A percentile compares a stretch with the other conserved stretches of the same genome.
Conservation (phyloP, 2,113 vertebrate genomes). For the Ciconia maguari region DNA sequence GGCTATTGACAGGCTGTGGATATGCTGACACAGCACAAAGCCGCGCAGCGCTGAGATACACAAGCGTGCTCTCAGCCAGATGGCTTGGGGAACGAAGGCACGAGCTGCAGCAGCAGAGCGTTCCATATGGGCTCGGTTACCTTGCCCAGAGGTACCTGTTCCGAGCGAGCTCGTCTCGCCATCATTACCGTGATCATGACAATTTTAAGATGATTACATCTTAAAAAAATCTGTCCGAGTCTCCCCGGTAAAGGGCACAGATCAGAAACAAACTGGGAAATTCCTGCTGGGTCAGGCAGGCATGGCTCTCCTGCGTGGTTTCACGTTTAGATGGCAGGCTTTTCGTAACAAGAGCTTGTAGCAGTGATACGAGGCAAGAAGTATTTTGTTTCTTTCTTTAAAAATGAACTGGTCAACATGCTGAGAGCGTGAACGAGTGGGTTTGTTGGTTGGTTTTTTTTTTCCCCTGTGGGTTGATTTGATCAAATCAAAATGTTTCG, state of each 20-base stretch:
- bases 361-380: background rate
- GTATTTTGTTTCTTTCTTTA: no score
- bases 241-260: background rate
- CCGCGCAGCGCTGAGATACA: background rate
- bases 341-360: background rate
- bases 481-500: background rate
- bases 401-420: background rate
- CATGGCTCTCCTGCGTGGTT: background rate
- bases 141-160: background rate
- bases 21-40: conserved; percentile 14
- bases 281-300: background rate
- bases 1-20: background rate
- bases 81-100: background rate
- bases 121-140: background rate
- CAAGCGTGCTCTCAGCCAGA: background rate
- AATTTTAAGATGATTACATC: background rate
- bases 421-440: background rate
- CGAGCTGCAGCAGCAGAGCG: rapidly evolving
- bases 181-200: rapidly evolving
- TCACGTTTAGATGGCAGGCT: background rate
- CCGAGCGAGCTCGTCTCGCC: rapidly evolving
- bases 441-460: background rate
- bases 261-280: background rate
- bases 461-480: background rate
- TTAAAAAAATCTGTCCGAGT: background rate